These are phyloP conservation scores for Athrips mouffetella DNA, from an alignment of 2,888 invertebrate species.

Conservation along the genomic window DNA sequence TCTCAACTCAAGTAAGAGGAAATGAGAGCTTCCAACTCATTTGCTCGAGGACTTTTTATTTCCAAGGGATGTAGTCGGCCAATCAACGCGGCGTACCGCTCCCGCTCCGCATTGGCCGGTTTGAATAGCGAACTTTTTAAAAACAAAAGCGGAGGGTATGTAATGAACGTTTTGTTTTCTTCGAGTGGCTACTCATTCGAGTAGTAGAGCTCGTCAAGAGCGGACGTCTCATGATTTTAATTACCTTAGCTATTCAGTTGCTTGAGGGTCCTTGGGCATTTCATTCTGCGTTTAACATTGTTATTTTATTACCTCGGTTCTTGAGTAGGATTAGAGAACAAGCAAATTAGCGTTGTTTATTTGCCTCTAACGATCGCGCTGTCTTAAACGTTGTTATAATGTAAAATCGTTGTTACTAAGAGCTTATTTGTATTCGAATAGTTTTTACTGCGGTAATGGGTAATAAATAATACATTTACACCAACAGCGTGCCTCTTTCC, in stretches of 20 bases:
- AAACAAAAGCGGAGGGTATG: constrained; percentile 74
- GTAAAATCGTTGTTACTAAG: constrained; percentile 36
- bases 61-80: constrained; percentile 74
- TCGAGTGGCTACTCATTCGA: constrained; percentile 71
- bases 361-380: constrained; percentile 48
- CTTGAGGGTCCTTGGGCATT: constrained; percentile 55
- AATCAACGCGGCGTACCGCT: constrained; percentile 71
- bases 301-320: constrained; percentile 61
- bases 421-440: constrained; percentile 35
- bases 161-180: constrained; percentile 75
- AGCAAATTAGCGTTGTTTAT: constrained; percentile 69
- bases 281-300: constrained; percentile 66
- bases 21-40: constrained; percentile 67
- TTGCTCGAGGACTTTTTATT: constrained; percentile 75
- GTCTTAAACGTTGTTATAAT: constrained; percentile 44
- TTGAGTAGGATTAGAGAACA: constrained; percentile 54
- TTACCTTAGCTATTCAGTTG: constrained; percentile 66
- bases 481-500: no score
- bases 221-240: constrained; percentile 68
- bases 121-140: constrained; percentile 72
- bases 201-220: constrained; percentile 54
- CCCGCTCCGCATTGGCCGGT: constrained; percentile 73
- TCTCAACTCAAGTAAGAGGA: constrained; percentile 37
- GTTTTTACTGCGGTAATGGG: no score
- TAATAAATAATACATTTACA: no score